Evolutionary conservation across 2,797 vertebrate species (phyloP).

Genomic region (Odontamblyopus lacepedii): DNA sequence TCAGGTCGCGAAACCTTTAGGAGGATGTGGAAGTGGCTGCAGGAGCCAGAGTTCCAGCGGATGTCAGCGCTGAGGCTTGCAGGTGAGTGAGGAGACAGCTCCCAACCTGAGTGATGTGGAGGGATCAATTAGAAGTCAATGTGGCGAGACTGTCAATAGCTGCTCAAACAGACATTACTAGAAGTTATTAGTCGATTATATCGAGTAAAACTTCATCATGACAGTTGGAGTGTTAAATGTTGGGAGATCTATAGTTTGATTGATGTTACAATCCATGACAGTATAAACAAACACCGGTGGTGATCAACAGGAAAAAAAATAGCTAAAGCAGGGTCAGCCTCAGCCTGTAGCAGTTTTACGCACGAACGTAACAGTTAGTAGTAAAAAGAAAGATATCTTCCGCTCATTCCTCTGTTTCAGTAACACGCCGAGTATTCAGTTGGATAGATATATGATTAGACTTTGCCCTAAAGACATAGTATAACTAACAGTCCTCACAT

Average conservation of each 20-base stretch:
- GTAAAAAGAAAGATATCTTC: constrained; percentile 7
- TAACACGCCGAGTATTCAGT: background rate
- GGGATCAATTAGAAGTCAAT: constrained; percentile 78
- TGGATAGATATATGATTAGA: constrained; percentile 37
- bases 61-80: constrained; percentile 97
- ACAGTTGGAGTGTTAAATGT: constrained; percentile 74
- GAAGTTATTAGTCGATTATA: constrained; percentile 77
- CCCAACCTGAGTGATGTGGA: constrained; percentile 71
- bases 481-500: constrained; percentile 21
- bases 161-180: constrained; percentile 76
- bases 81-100: constrained; percentile 84
- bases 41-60: constrained; percentile 97
- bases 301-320: constrained; percentile 45
- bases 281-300: constrained; percentile 53
- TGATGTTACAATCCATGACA: constrained; percentile 60
- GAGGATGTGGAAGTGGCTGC: constrained; percentile 99
- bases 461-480: constrained; percentile 13
- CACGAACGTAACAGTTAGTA: constrained; percentile 34
- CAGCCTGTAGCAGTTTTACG: constrained; percentile 34
- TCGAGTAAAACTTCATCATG: constrained; percentile 76
- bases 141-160: constrained; percentile 77
- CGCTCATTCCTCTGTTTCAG: background rate
- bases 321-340: constrained; percentile 26
- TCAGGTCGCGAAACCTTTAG: constrained; percentile 97
- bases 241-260: constrained; percentile 71